Evolutionary conservation across 2,888 invertebrate species (phyloP).

Genomic region (Geophilus truncorum): DNA sequence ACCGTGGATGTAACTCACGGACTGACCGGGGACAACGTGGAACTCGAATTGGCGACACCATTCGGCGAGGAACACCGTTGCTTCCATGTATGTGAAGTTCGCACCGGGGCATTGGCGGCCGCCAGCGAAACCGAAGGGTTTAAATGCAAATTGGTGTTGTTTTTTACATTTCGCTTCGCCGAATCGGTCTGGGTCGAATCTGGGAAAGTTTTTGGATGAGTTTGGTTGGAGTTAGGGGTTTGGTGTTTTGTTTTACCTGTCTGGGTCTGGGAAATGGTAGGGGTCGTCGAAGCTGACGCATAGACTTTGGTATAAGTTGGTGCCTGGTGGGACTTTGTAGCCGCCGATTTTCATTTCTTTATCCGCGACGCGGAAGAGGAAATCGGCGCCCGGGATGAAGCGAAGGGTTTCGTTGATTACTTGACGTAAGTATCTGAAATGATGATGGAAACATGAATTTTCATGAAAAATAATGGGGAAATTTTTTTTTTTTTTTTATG

Average conservation of each 20-base stretch:
- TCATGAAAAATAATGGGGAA: no score
- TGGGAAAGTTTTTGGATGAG: neutral
- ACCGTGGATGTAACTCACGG: conserved; percentile 28
- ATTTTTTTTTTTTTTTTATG: no score
- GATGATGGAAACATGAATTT: no score
- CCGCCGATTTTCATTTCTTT: conserved; percentile 17
- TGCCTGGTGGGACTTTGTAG: conserved; percentile 25
- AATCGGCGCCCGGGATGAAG: conserved; percentile 29
- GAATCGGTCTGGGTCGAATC: conserved; percentile 40
- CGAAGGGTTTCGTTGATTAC: conserved; percentile 29
- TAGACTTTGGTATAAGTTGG: conserved; percentile 27
- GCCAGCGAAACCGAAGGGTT: conserved; percentile 49
- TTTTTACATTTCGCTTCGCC: conserved; percentile 36
- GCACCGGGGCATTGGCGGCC: conserved; percentile 44
- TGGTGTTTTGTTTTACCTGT: neutral
- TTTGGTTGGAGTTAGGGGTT: neutral
- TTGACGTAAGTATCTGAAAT: conserved; percentile 11
- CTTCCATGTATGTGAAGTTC: conserved; percentile 44
- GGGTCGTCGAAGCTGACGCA: conserved; percentile 29
- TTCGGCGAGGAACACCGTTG: conserved; percentile 33
- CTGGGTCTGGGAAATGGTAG: neutral
- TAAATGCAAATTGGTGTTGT: conserved; percentile 43
- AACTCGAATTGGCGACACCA: conserved; percentile 28
- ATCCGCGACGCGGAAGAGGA: conserved; percentile 28
- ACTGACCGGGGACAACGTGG: conserved; percentile 28